phyloP scores from a whole-genome alignment of 2,797 vertebrate genomes.

The Thamnophis elegans region DNA sequence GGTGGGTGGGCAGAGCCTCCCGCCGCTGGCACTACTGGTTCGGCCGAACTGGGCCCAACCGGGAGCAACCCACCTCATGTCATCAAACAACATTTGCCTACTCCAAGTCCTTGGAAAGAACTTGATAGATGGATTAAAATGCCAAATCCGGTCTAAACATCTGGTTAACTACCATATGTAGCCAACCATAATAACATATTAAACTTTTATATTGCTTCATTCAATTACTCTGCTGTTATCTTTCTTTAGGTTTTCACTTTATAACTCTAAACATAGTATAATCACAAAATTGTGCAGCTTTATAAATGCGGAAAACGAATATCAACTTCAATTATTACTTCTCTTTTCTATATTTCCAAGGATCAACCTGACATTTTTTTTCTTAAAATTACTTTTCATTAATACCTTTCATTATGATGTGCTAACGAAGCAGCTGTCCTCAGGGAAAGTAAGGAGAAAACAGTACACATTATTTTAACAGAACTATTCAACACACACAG shows the following conservation, averaged over 20 bases:
- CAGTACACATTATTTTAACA: background rate
- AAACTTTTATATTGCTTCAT: background rate
- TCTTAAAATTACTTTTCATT: conserved; percentile 5
- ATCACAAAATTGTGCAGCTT: background rate
- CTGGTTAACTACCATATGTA: background rate
- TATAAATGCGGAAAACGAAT: background rate
- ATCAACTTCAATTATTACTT: background rate
- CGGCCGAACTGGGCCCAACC: too few relatives aligned
- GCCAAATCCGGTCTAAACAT: background rate
- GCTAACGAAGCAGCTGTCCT: conserved; percentile 11
- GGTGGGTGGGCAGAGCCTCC: too few relatives aligned
- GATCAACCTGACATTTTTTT: background rate
- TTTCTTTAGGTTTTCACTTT: background rate
- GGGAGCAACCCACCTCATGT: too few relatives aligned
- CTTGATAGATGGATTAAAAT: background rate
- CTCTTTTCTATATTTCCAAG: background rate
- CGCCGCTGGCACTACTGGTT: too few relatives aligned
- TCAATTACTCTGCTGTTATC: background rate
- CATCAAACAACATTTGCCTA: background rate
- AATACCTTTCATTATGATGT: background rate
- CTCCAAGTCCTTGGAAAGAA: background rate
- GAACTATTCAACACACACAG: background rate
- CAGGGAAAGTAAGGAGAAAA: conserved; percentile 17
- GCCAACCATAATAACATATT: background rate
- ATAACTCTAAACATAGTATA: background rate